phyloP scores from a whole-genome alignment of 2,113 vertebrate genomes.

The Mormyrus iriodes region DNA sequence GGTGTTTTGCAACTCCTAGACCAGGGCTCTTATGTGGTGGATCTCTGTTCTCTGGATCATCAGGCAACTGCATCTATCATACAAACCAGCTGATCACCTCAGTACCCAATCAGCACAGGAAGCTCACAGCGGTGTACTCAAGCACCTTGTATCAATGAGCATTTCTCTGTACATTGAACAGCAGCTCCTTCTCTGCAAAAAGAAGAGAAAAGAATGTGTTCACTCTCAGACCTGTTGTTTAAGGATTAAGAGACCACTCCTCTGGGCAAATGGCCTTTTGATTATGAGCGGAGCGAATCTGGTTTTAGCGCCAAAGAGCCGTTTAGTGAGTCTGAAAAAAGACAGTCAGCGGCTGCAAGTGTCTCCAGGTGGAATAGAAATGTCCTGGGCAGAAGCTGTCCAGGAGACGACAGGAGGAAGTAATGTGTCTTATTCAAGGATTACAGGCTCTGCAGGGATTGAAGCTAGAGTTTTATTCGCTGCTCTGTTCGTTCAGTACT shows the following conservation, averaged over 20 bases:
- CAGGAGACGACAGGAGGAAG: background rate
- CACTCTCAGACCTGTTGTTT: background rate
- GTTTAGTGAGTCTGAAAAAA: background rate
- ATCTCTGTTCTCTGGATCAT: background rate
- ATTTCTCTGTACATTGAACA: background rate
- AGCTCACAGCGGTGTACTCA: background rate
- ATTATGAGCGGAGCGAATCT: background rate
- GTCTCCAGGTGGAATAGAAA: background rate
- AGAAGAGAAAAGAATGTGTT: background rate
- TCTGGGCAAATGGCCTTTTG: background rate
- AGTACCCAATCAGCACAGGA: constrained; percentile 7
- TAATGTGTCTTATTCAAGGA: background rate
- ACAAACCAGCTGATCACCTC: background rate
- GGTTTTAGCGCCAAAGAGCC: background rate
- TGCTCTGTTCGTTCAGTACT: background rate
- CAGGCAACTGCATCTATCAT: constrained; percentile 24
- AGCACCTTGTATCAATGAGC: background rate
- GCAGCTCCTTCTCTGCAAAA: background rate
- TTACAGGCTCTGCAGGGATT: background rate
- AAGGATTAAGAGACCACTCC: background rate
- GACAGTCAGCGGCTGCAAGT: background rate
- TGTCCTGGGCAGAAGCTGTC: background rate
- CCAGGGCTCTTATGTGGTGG: constrained; percentile 3
- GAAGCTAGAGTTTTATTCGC: background rate
- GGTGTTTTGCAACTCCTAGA: background rate